These are phyloP conservation scores for Sorex araneus DNA, from an alignment of 2,113 vertebrate species.

Conservation along the genomic window DNA sequence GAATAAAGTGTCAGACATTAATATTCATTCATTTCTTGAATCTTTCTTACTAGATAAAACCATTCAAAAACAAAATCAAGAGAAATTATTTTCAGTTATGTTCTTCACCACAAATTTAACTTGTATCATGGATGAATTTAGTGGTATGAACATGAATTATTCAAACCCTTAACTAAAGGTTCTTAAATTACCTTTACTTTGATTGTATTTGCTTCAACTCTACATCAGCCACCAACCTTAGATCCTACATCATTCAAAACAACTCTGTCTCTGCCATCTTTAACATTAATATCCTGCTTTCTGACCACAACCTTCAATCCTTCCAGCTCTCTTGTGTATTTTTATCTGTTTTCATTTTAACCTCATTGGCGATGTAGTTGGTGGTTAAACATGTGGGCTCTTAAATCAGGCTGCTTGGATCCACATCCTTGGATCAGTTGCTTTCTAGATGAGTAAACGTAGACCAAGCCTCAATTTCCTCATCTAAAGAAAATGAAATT, in stretches of 20 bases:
- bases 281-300: conserved; percentile 63
- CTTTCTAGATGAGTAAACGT: conserved; percentile 46
- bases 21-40: neutral
- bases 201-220: neutral
- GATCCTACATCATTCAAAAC: neutral
- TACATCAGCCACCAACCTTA: neutral
- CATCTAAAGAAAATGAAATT: conserved; percentile 58
- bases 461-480: conserved; percentile 53
- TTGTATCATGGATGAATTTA: neutral
- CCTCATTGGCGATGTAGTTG: conserved; percentile 38
- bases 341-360: conserved; percentile 69
- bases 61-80: neutral
- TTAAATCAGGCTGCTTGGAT: conserved; percentile 59
- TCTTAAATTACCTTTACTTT: conserved; percentile 34
- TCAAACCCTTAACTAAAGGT: neutral
- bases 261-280: conserved; percentile 18
- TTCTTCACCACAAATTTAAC: neutral
- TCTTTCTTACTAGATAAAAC: conserved; percentile 21
- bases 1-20: neutral
- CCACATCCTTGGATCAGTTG: conserved; percentile 45
- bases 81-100: conserved; percentile 38
- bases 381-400: conserved; percentile 70
- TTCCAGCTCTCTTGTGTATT: conserved; percentile 57
- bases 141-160: conserved; percentile 24
- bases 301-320: conserved; percentile 21